Evolutionary conservation across 1,140 invertebrate genomes (phyloP).

Genomic region (Ephestia elutella): DNA sequence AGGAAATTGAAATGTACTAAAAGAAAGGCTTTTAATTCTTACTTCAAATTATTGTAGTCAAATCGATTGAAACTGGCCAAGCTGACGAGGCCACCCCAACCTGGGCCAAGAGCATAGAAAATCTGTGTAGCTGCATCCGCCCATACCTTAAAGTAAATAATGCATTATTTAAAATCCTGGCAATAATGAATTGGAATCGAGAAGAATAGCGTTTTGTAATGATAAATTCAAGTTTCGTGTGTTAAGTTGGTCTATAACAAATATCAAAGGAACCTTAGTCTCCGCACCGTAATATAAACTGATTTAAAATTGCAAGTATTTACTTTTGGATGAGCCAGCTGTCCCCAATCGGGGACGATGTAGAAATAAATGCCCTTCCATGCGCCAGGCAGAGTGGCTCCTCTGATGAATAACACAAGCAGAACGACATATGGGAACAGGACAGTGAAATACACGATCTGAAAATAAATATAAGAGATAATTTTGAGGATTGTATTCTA

Average conservation of each 20-base stretch:
- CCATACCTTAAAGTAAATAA: conserved; percentile 83
- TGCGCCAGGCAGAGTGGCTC: conserved; percentile 86
- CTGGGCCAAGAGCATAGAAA: conserved; percentile 93
- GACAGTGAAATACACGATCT: conserved; percentile 90
- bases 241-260: no score
- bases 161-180: no score
- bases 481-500: conserved; percentile 11
- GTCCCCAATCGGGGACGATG: conserved; percentile 86
- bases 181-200: no score
- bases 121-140: conserved; percentile 93
- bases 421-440: conserved; percentile 90
- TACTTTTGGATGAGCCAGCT: conserved; percentile 79
- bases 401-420: conserved; percentile 81
- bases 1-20: no score
- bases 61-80: conserved; percentile 94
- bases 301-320: no score
- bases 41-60: conserved; percentile 89
- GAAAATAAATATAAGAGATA: conserved; percentile 28
- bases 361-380: conserved; percentile 86
- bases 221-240: no score
- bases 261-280: no score
- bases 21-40: conserved; percentile 13
- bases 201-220: no score
- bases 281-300: no score
- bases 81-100: conserved; percentile 92